Evolutionary conservation across 2,888 invertebrate genomes (phyloP), one percentile per base, ranked within the genome.

Genomic region (Ernsta delagoae): DNA sequence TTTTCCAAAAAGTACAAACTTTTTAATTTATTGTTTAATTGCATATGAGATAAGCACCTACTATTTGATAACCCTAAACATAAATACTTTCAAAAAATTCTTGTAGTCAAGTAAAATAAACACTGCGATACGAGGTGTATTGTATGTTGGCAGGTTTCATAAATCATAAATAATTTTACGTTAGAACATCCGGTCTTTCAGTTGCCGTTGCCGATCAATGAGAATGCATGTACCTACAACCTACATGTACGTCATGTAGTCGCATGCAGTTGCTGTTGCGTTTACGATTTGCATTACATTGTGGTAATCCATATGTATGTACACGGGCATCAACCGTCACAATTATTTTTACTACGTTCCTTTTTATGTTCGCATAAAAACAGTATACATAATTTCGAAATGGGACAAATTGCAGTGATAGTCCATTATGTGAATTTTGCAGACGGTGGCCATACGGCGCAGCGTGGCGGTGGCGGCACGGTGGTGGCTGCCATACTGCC

Each of bases 111-210:
- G n/a, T n/a, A 4, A 12, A 9, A 60, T 70, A 63, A 73, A 70
- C 36, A 36, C 36, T 4, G 36, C 36, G n/a, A n/a, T n/a, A 36
- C 36, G 59, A 63, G 70, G 66, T 73, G 60, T 74, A 73, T 73
- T 74, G 59, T 72, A 73, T 73, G 11, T 11, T 11, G 43, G 43
- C 4, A 11, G 11, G 43, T 43, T 43, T 72, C 74, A 78, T 75
- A 75, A 76, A 76, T n/a, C n/a, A n/a, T n/a, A n/a, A n/a, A n/a
- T n/a, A 78, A 81, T 81, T 83, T 85, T 71, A 75, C 74, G 34
- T 59, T 12, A 39, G 24, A 39, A 41, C 41, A 41, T 59, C 59
- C 39, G 63, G n/a, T n/a, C 5, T 59, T 50, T 12, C n/a, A 53
- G 50, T 24, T 31, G 4, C 6, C 36, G 45, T 57, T 57, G 43